These are phyloP conservation scores for Drosophila aff. DNA, from an alignment of 1,140 invertebrate genomes.

Conservation along the genomic window DNA sequence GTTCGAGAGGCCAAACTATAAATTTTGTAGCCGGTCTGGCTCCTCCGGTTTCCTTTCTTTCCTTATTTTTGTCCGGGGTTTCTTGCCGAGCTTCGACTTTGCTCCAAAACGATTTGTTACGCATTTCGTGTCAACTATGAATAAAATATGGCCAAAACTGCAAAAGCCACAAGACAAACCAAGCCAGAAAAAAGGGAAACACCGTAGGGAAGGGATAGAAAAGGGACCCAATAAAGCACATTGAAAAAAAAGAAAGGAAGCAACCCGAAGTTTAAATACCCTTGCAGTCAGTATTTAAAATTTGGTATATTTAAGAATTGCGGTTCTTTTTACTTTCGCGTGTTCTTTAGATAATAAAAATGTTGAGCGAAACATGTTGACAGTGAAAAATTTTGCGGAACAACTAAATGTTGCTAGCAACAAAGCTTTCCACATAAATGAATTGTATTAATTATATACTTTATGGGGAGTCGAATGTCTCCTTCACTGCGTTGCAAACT, in stretches of 20 bases:
- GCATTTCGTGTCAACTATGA: constrained; percentile 82
- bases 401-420: too few relatives aligned
- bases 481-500: too few relatives aligned
- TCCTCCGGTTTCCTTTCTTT: constrained; percentile 22
- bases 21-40: constrained; percentile 61
- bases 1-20: constrained; percentile 70
- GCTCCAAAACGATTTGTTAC: constrained; percentile 76
- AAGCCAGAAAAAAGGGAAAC: constrained; percentile 22
- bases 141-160: constrained; percentile 78
- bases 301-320: too few relatives aligned
- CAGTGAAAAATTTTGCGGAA: too few relatives aligned
- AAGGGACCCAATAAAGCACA: constrained; percentile 23
- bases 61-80: background rate
- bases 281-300: too few relatives aligned
- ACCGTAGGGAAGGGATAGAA: constrained; percentile 1
- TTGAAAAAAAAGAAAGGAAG: background rate
- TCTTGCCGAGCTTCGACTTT: constrained; percentile 13
- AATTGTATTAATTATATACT: too few relatives aligned
- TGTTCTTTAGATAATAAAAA: too few relatives aligned
- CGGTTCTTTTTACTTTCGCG: too few relatives aligned
- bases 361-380: too few relatives aligned
- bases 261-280: too few relatives aligned
- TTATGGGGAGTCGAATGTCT: too few relatives aligned
- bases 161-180: constrained; percentile 57
- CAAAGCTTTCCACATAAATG: too few relatives aligned